A percentile compares a stretch with the other conserved stretches of the same genome.
Conservation (phyloP, 2,888 invertebrate genomes). For the Piscicola geometra region DNA sequence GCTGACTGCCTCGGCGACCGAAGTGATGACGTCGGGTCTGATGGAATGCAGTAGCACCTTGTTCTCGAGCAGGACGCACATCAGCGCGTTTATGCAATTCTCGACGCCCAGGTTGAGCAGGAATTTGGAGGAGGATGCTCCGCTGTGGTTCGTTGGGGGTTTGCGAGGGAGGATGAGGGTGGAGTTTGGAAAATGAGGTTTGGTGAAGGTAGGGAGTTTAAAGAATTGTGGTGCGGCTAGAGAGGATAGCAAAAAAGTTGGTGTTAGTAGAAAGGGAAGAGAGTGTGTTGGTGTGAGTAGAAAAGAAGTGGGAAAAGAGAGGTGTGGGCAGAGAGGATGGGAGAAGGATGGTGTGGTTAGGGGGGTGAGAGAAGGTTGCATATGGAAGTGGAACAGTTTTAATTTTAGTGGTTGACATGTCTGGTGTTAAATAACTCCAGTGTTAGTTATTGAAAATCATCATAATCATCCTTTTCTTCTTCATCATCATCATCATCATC, state of each 20-base stretch:
- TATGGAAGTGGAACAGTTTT: too few relatives aligned
- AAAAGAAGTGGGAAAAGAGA: too few relatives aligned
- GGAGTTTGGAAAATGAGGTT: not conserved
- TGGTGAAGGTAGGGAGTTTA: not conserved
- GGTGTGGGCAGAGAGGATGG: too few relatives aligned
- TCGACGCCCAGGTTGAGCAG: constrained; percentile 34
- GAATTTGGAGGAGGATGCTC: constrained; percentile 34
- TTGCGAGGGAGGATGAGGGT: not conserved
- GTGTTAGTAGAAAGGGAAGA: too few relatives aligned
- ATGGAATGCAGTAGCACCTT: constrained; percentile 32
- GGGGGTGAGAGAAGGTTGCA: too few relatives aligned
- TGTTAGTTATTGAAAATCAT: too few relatives aligned
- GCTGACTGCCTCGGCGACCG: constrained; percentile 33
- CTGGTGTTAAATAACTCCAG: too few relatives aligned
- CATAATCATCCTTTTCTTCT: not conserved
- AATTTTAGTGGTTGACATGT: too few relatives aligned
- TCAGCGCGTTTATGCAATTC: constrained; percentile 29
- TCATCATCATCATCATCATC: not conserved
- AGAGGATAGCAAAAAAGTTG: not conserved
- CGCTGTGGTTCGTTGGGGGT: constrained; percentile 31
- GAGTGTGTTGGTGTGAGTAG: not conserved
- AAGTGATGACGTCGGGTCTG: constrained; percentile 32
- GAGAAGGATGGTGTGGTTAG: too few relatives aligned
- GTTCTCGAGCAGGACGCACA: constrained; percentile 32
- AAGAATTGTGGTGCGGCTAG: not conserved